Conservation (phyloP, 2,113 vertebrate species). For the Microtus pennsylvanicus region DNA sequence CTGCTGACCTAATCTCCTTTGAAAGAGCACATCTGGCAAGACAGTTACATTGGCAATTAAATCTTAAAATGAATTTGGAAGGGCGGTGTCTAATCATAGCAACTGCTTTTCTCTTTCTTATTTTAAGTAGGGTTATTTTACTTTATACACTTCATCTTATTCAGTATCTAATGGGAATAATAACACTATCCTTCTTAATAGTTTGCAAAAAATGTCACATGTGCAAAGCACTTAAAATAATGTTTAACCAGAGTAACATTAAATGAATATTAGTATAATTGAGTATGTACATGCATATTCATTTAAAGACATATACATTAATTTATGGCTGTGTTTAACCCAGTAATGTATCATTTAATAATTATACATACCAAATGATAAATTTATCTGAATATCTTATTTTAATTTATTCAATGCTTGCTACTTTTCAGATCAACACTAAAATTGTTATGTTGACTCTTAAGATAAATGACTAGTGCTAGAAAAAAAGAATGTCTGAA, state of each 20-base stretch:
- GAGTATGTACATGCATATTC: neutral
- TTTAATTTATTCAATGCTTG: neutral
- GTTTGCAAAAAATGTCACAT: neutral
- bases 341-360: neutral
- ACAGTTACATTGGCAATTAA: neutral
- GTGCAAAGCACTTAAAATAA: neutral
- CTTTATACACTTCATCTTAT: neutral
- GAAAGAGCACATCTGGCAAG: neutral
- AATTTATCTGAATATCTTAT: neutral
- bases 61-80: neutral
- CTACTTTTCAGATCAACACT: conserved; percentile 22
- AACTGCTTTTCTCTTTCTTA: neutral
- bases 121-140: neutral
- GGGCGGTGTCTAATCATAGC: neutral
- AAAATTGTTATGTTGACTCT: neutral
- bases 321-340: neutral
- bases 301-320: neutral
- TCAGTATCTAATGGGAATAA: neutral
- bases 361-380: neutral
- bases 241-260: neutral
- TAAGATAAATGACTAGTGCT: conserved; percentile 35
- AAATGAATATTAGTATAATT: neutral
- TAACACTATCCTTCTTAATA: neutral
- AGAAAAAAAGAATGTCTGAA: conserved; percentile 35
- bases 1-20: too few species aligned